phyloP scores from a whole-genome alignment of 2,888 invertebrate species.

The Miltochrista miniata region DNA sequence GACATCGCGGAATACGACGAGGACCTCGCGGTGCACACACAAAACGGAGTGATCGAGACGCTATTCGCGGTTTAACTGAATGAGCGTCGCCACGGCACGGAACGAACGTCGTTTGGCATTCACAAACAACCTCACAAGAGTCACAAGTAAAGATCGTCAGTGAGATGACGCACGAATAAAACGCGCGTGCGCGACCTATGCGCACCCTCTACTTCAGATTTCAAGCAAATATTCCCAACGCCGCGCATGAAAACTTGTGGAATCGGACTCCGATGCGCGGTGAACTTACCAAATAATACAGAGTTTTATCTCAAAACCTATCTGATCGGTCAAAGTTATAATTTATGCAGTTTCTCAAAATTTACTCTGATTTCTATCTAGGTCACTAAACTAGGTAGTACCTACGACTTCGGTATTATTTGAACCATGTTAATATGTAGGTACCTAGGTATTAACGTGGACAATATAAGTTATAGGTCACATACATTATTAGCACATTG shows the following conservation, averaged over 20 bases:
- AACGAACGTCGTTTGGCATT: conserved; percentile 19
- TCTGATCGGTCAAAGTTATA: too few relatives aligned
- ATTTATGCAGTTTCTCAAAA: too few relatives aligned
- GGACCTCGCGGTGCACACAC: conserved; percentile 17
- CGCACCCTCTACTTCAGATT: conserved; percentile 22
- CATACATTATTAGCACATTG: too few relatives aligned
- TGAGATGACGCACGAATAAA: conserved; percentile 59
- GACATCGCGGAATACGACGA: conserved; percentile 79
- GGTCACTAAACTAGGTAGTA: too few relatives aligned
- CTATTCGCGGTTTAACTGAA: conserved; percentile 18
- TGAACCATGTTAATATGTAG: too few relatives aligned
- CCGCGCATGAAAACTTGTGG: neutral
- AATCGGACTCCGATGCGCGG: neutral
- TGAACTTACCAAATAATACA: too few relatives aligned
- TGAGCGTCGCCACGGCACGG: conserved; percentile 13
- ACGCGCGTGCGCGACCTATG: conserved; percentile 60
- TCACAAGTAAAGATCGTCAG: conserved; percentile 32
- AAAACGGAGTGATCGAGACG: conserved; percentile 13
- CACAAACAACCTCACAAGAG: conserved; percentile 2
- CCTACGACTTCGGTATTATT: too few relatives aligned
- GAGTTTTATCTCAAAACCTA: too few relatives aligned
- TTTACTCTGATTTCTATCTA: too few relatives aligned
- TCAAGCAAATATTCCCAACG: conserved; percentile 12
- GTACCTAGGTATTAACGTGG: too few relatives aligned
- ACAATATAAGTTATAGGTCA: too few relatives aligned